phyloP scores from a whole-genome alignment of 2,888 invertebrate genomes.

The Dusona sp. region DNA sequence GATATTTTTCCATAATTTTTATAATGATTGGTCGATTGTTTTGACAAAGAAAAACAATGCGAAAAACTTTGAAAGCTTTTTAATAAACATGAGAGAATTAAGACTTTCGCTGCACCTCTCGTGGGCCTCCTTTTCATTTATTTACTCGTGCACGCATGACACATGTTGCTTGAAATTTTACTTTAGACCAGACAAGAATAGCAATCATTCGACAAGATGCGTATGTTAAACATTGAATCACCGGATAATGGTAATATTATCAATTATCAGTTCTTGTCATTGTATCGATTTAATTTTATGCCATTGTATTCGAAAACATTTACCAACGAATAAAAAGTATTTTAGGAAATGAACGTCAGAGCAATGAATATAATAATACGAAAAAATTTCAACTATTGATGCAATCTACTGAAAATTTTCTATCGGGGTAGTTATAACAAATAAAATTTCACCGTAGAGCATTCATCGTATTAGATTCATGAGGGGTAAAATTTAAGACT shows the following conservation, averaged over 20 bases:
- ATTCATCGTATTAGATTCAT: too few species aligned
- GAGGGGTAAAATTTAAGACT: background rate
- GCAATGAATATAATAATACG: background rate
- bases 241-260: slow-evolving; percentile 30
- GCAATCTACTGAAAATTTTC: background rate
- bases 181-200: slow-evolving; percentile 31
- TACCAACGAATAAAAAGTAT: background rate
- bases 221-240: slow-evolving; percentile 39
- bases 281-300: slow-evolving; percentile 27
- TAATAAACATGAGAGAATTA: background rate
- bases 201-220: slow-evolving; percentile 11
- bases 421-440: background rate
- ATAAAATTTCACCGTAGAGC: background rate
- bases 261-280: slow-evolving; percentile 19
- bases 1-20: background rate
- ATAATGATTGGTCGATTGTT: background rate
- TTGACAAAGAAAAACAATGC: background rate
- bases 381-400: background rate
- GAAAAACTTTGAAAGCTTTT: background rate
- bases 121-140: background rate
- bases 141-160: background rate
- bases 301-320: background rate
- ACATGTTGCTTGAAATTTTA: background rate
- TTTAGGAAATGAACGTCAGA: background rate
- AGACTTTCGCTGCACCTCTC: background rate